phyloP scores from a whole-genome alignment of 2,797 vertebrate species.

The Lutjanus campechanus region DNA sequence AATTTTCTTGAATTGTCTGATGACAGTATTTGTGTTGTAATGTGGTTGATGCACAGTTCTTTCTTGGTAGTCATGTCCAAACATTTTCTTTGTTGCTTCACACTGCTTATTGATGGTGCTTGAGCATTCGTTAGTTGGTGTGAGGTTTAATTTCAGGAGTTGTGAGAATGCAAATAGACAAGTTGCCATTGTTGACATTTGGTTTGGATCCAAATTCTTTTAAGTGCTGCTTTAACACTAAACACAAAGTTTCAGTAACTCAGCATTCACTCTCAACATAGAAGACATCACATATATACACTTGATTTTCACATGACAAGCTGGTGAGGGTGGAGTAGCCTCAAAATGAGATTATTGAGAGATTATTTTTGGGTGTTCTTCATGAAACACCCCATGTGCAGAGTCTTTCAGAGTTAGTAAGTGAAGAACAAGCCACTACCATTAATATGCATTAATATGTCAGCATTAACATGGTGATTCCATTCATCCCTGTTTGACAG shows the following conservation, averaged over 20 bases:
- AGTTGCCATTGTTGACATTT: not conserved
- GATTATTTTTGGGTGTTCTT: not conserved
- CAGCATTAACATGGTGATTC: not conserved
- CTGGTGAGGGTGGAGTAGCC: not conserved
- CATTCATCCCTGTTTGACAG: not conserved
- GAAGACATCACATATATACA: not conserved
- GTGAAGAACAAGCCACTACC: not conserved
- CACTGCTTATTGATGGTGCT: constrained; percentile 1
- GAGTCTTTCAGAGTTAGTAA: not conserved
- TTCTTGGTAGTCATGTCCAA: not conserved
- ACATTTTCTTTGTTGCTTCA: constrained; percentile 7
- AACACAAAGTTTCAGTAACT: constrained; percentile 7
- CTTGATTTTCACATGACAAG: not conserved
- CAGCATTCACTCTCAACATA: constrained; percentile 5
- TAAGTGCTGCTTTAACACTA: not conserved
- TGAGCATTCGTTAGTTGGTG: not conserved
- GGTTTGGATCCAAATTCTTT: not conserved
- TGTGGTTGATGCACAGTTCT: not conserved
- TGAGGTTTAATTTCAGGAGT: not conserved
- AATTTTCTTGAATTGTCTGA: constrained; percentile 15
- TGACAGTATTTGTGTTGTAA: constrained; percentile 17
- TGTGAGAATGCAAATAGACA: constrained; percentile 7
- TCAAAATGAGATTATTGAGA: not conserved
- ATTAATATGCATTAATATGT: not conserved
- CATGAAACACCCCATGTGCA: not conserved